Base-by-base conservation (phyloP, 2,888 invertebrate genomes). In the Diachrysia chrysitis region DNA sequence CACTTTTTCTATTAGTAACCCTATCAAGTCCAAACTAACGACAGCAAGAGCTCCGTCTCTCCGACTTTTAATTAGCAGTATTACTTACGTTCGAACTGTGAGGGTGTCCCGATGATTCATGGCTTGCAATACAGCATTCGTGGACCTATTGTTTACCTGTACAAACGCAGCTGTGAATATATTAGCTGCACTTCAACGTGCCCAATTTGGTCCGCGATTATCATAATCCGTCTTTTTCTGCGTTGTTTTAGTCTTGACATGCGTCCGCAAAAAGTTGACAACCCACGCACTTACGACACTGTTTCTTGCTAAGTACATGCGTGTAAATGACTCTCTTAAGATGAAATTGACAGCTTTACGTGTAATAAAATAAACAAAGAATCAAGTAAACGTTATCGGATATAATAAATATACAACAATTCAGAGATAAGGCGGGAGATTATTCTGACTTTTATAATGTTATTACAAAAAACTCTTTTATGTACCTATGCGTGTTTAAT, bases 101-200 rank as follows among this genome's bases (percentile, higher is more conserved):
- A 87, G 85, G 87, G 87, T 85, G 86, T 85, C 68, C 69, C 66
- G 63, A 78, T 89, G 88, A 89, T 89, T 89, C 87, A 89, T 87
- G 77, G 62, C 67, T 73, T 78, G 73, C 80, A 78, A 74, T 75
- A 80, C 72, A 68, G 54, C 69, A 51, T 69, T 72, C 63, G 60
- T 37, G 69, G 35, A 60, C 51, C 73, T 67, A 81, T 81, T 81
- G 82, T 82, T 82, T 82, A 75, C 81, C 65, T 65, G 73, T 65
- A 58, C 65, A 57, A 72, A 56, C 58, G 72, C 81, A 81, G 81
- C 80, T 82, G 81, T 71, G 78, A 78, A 82, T 82, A 80, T 51
- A 82, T 82, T 82, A 80, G 25, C 60, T 69, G 37, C 65, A 67
- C 42, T 70, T 63, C 23, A 70, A 67, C 73, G 62, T 71, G 64